phyloP scores from a whole-genome alignment of 2,113 vertebrate genomes.

The Falco punctatus region DNA sequence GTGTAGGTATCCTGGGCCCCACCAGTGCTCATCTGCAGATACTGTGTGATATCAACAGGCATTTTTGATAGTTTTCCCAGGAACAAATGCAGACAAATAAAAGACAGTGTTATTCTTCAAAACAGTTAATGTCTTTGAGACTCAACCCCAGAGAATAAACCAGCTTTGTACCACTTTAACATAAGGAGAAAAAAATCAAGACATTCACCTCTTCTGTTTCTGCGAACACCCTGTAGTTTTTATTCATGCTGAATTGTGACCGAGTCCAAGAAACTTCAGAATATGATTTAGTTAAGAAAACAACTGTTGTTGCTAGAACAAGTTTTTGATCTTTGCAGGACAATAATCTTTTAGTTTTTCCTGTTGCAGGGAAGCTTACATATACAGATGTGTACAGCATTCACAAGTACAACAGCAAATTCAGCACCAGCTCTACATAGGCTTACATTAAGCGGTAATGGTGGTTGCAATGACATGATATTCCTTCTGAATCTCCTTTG shows the following conservation, averaged over 20 bases:
- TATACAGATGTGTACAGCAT: fast-evolving
- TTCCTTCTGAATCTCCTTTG: background rate
- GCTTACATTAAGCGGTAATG: background rate
- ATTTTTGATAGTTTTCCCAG: background rate
- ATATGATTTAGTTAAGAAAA: background rate
- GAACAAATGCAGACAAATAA: background rate
- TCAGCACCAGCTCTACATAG: background rate
- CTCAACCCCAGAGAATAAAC: background rate
- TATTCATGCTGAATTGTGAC: background rate
- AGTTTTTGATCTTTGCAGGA: background rate
- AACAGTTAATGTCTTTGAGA: background rate
- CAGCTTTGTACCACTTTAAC: background rate
- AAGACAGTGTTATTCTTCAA: background rate
- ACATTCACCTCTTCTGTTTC: background rate
- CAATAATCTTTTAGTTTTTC: background rate
- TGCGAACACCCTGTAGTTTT: background rate
- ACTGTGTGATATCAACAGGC: background rate
- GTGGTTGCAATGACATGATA: background rate
- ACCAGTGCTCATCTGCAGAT: background rate
- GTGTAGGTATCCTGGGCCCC: background rate
- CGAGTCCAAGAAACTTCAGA: background rate
- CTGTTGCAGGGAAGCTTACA: background rate
- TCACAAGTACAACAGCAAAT: background rate
- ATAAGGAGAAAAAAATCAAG: background rate
- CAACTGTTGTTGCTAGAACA: background rate